Evolutionary conservation across 2,888 invertebrate genomes (phyloP), one percentile per base, ranked within the genome.

Genomic region (Argyra leucocephala): DNA sequence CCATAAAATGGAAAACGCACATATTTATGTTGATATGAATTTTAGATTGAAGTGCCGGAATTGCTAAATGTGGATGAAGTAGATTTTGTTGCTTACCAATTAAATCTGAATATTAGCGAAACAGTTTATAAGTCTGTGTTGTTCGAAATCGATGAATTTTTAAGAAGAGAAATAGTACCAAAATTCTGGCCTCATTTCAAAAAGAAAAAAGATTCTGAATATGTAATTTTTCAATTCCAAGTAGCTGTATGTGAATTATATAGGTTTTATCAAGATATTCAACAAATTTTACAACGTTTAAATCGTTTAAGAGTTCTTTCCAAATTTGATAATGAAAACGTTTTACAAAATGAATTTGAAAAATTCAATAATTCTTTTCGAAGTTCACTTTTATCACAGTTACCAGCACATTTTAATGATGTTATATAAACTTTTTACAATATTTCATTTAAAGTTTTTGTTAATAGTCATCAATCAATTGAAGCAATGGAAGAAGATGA

Each of bases 361-460:
- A 66, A 67, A 24, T 85, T 90, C 68, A 87, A 87, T 73, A 82
- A 87, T 69, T 81, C 88, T 24, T 79, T 90, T 12, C 81, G 86
- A 73, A 83, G 88, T 18, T 83, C 86, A 12, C 74, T 92, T 62
- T 76, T 90, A 18, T 86, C 90, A 9, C 89, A 90, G 72, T 76
- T 91, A 22, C 89, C 90, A 23, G 76, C 88, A 10, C 82, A 87
- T 71, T 87, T 89, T 71, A 86, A 88, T 73, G 78, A 83, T 10
- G 85, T 89, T 36, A 86, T 90, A 1, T 84, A 86, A 71, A 85
- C 86, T 64, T 92, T 91, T 77, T 93, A 91, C 74, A 86, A 86
- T 78, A 84, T 87, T 22, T 88, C 91, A 5, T 88, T 92, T 69
- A 88, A 86, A 74, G 86, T 89, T 0, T 89, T 89, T 75, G 78